Base-by-base conservation (phyloP, 2,113 vertebrate species). In the Misgurnus mizolepis region DNA sequence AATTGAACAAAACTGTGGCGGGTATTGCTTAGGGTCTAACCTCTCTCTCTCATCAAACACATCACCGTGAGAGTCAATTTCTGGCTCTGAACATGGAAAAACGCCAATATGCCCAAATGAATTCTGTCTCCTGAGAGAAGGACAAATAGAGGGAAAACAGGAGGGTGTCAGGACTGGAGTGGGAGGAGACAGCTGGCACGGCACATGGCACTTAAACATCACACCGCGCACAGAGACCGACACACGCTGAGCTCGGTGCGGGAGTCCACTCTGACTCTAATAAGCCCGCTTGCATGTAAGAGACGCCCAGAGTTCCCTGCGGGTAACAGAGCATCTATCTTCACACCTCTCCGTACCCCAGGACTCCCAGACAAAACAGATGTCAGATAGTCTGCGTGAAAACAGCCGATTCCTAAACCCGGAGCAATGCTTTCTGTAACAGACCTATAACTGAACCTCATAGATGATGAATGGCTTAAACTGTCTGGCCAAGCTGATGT, bases 131-230 rank as follows among this genome's bases (percentile, higher is more conserved):
- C 50, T 12, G 8, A 4, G 39, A 67, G 58, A 1, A 15, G 39
- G 45, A 9, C 6, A 74, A 22, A 66, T 27, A 17, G n/a, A 39
- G 12, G 34, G 47, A 39, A 49, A 39, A 40, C 14, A 14, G 11
- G 10, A 79, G 64, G 14, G 6, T 17, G 61, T 11, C 50, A 43
- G 84, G 88, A 87, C 78, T 82, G 80, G 79, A 82, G 76, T 76
- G 84, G 87, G 76, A 58, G 82, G 71, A 82, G 89, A 84, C 90
- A 91, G 88, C 84, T 90, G 89, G 88, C 81, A 66, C 69, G 74
- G 79, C 89, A 90, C 88, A 86, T 89, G 89, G 81, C 88, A 85
- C 81, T 89, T 90, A 85, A 89, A 82, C 81, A 67, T 88, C 90
- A 86, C 87, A 85, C 86, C 87, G 89, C 78, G 88, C 73, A 76